A percentile compares a stretch with the other conserved stretches of the same genome.
phyloP scores from a whole-genome alignment of 2,113 vertebrate genomes.

The Thamnophis sirtalis region DNA sequence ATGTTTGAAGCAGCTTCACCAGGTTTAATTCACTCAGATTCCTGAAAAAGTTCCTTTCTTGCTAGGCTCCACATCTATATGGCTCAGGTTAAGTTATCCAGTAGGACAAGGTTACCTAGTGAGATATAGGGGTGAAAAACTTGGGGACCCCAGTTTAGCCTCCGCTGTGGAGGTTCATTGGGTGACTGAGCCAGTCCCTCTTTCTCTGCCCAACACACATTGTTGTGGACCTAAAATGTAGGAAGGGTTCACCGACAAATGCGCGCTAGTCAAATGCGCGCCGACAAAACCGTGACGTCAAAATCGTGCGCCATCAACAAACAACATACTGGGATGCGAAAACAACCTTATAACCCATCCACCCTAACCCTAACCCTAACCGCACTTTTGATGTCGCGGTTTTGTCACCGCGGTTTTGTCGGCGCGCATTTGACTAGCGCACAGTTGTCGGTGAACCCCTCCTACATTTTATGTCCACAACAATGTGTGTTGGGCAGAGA shows the following conservation, averaged over 20 bases:
- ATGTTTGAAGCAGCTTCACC: not conserved
- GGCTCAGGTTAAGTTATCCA: not conserved
- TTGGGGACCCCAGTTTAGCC: not conserved
- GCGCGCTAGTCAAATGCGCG: too few species aligned
- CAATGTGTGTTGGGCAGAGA: not conserved
- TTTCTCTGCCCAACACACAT: not conserved
- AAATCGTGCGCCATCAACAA: too few species aligned
- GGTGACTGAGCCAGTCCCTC: not conserved
- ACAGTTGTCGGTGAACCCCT: too few species aligned
- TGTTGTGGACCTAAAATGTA: not conserved
- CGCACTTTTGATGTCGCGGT: too few species aligned
- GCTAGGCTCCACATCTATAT: not conserved
- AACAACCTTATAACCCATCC: too few species aligned
- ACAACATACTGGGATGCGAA: too few species aligned
- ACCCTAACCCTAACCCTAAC: too few species aligned
- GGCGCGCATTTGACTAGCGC: too few species aligned
- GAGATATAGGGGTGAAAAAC: not conserved
- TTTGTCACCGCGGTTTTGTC: too few species aligned
- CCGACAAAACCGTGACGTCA: too few species aligned
- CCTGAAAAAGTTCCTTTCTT: not conserved
- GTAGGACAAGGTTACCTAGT: not conserved
- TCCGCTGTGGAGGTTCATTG: not conserved
- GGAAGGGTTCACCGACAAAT: too few species aligned
- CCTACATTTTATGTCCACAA: not conserved
- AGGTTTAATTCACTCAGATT: not conserved